Percentiles rank a stretch among this genome's conserved stretches.
Evolutionary conservation across 2,888 invertebrate species (phyloP).

Genomic region (Drosophila putrida): DNA sequence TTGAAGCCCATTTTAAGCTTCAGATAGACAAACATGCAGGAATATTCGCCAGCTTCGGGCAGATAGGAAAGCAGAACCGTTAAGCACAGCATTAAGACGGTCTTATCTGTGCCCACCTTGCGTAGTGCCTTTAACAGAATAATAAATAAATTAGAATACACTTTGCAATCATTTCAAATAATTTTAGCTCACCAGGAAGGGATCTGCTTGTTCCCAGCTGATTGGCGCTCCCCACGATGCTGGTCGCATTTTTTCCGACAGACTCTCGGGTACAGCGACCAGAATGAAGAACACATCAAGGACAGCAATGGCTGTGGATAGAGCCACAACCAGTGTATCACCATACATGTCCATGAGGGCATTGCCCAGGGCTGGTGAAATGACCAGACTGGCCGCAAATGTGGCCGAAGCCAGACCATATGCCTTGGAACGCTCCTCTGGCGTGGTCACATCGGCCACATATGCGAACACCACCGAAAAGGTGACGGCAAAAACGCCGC

Average conservation of each 20-base stretch:
- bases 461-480: slow-evolving; percentile 99
- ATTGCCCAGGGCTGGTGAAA: slow-evolving; percentile 98
- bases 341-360: slow-evolving; percentile 94
- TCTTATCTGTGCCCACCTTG: slow-evolving; percentile 97
- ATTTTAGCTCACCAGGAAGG: slow-evolving; percentile 90
- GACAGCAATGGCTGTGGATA: slow-evolving; percentile 97
- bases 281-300: slow-evolving; percentile 99
- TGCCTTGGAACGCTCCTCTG: slow-evolving; percentile 96
- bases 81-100: slow-evolving; percentile 98
- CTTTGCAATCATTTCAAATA: too few species aligned
- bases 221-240: slow-evolving; percentile 94
- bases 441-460: slow-evolving; percentile 99
- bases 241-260: slow-evolving; percentile 95
- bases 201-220: slow-evolving; percentile 99
- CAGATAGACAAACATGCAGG: slow-evolving; percentile 99
- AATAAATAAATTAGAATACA: background rate
- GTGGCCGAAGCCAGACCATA: slow-evolving; percentile 99
- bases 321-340: slow-evolving; percentile 94
- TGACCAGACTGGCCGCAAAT: slow-evolving; percentile 99
- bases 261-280: slow-evolving; percentile 98
- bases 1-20: slow-evolving; percentile 99
- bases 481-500: slow-evolving; percentile 99
- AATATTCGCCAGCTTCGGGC: slow-evolving; percentile 99
- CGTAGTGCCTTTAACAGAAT: slow-evolving; percentile 88
- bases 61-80: slow-evolving; percentile 99